These are phyloP conservation scores for Rhagoletis pomonella DNA, from an alignment of 1,140 invertebrate species.

Conservation along the genomic window DNA sequence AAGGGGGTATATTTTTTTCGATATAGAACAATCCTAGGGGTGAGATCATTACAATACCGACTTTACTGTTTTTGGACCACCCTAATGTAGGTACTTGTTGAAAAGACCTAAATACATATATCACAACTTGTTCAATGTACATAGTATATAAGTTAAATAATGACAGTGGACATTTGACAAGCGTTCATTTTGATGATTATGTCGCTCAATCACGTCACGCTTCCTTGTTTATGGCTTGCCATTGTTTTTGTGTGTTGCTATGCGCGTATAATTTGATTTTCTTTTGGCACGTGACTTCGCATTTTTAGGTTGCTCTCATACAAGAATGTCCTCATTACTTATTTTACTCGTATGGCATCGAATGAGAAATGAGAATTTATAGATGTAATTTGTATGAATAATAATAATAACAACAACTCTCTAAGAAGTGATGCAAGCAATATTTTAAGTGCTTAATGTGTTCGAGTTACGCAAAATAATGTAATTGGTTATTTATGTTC, in stretches of 20 bases:
- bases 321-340: not conserved
- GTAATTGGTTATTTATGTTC: not conserved
- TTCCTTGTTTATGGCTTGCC: not conserved
- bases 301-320: not conserved
- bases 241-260: not conserved
- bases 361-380: not conserved
- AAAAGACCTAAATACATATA: not conserved
- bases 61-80: too few species aligned
- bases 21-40: too few species aligned
- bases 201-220: slow-evolving; percentile 1
- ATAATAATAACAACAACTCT: not conserved
- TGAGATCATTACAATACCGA: too few species aligned
- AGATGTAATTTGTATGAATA: slow-evolving; percentile 19
- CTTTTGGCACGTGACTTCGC: not conserved
- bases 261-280: not conserved
- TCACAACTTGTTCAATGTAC: not conserved
- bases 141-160: not conserved
- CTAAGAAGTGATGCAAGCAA: not conserved
- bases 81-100: too few species aligned
- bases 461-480: not conserved
- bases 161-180: not conserved
- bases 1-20: too few species aligned
- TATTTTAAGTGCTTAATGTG: not conserved
- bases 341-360: not conserved
- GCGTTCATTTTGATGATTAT: not conserved